Conservation (phyloP, 2,797 vertebrate genomes). For the Sandelia bainsii region DNA sequence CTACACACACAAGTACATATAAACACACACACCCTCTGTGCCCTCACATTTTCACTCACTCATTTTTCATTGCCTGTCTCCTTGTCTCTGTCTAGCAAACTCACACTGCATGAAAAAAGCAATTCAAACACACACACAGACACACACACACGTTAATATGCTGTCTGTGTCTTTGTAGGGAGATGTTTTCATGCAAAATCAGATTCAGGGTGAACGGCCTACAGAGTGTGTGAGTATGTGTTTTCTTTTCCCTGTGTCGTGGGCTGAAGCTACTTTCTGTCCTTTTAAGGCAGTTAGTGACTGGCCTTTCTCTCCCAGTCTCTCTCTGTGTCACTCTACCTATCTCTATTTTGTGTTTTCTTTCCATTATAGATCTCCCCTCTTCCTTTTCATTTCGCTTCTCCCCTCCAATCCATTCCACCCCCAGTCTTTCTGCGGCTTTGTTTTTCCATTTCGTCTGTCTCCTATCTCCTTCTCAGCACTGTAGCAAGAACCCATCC, state of each 20-base stretch:
- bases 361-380: constrained; percentile 55
- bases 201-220: constrained; percentile 29
- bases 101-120: constrained; percentile 37
- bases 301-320: constrained; percentile 34
- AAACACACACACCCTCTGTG: constrained; percentile 53
- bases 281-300: constrained; percentile 81
- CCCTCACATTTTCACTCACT: constrained; percentile 44
- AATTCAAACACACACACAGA: constrained; percentile 11
- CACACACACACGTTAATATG: constrained; percentile 24
- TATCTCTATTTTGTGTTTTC: constrained; percentile 40
- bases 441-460: constrained; percentile 70
- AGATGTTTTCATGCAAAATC: constrained; percentile 32
- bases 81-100: constrained; percentile 46
- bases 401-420: constrained; percentile 13
- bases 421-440: constrained; percentile 40
- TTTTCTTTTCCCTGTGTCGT: constrained; percentile 34
- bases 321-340: constrained; percentile 28
- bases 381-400: constrained; percentile 35
- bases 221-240: constrained; percentile 31
- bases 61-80: constrained; percentile 42
- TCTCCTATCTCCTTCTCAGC: constrained; percentile 52
- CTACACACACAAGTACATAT: constrained; percentile 43
- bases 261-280: constrained; percentile 65
- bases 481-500: constrained; percentile 59
- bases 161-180: constrained; percentile 10